Base-by-base conservation (phyloP, 2,888 invertebrate genomes). In the Mermis nigrescens region DNA sequence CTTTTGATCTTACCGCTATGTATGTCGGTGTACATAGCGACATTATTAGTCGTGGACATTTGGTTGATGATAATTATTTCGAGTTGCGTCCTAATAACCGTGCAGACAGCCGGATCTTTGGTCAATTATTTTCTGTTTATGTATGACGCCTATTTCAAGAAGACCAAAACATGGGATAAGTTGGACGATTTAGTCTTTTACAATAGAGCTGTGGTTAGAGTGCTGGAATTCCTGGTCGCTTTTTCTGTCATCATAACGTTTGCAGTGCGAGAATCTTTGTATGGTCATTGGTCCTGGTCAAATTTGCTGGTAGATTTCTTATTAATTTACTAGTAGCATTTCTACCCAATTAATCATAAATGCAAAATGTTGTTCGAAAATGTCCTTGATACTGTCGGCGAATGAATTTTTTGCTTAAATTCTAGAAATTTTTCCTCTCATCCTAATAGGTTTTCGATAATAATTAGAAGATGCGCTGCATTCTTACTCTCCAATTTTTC, bases 31-130 rank as follows among this genome's bases (percentile, higher is more conserved):
- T 56, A 69, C 74, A 4, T 66, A 77, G 12, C 24, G n/a, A 48
- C 51, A 7, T 22, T 7, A n/a, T 24, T 48, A 24, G 7, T 24
- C 15, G 51, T 48, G n/a, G 51, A 48, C 26, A 76, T 77, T 62
- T 78, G 77, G 77, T 69, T 77, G 54, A 69, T 77, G 63, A 73
- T 77, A 19, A 76, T 78, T 7, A 71, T 76, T 2, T 76, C 76
- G 15, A 76, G 75, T 31, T 74, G 75, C 64, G 66, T 76, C 28
- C 66, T 77, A 64, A 76, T 76, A 4, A 74, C 75, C 31, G 71
- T 69, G 24, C 75, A 77, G 66, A 76, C 76, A 1, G 65, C 76
- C 15, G 76, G 77, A 31, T 71, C 77, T 1, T 63, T 78, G 26
- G 68, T 74, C 15, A 72, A 76, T 4, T 77, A 78, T 63, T 65